phyloP scores from a whole-genome alignment of 1,140 invertebrate genomes.

The Anagrus nilaparvatae region DNA sequence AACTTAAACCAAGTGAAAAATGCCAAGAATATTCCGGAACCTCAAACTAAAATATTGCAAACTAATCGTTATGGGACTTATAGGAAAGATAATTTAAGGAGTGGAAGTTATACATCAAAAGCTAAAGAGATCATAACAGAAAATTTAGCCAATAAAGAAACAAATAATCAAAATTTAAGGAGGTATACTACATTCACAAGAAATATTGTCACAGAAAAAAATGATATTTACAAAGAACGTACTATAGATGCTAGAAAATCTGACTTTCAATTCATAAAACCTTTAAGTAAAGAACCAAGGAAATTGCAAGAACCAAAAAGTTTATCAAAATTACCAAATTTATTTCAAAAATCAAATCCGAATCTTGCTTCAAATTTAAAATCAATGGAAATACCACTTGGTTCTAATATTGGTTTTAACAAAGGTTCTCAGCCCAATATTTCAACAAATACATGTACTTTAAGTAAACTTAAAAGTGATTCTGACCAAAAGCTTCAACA shows the following conservation, averaged over 20 bases:
- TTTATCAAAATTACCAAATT: slow-evolving; percentile 32
- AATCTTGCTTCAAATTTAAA: slow-evolving; percentile 29
- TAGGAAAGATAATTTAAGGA: slow-evolving; percentile 17
- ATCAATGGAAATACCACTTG: slow-evolving; percentile 5
- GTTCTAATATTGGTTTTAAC: slow-evolving; percentile 22
- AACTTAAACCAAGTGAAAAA: too few species aligned
- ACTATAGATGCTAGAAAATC: background rate
- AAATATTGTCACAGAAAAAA: too few species aligned
- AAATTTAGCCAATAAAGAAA: too few species aligned
- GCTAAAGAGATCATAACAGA: too few species aligned
- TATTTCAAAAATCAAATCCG: slow-evolving; percentile 38
- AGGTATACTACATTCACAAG: too few species aligned
- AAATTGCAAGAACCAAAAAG: slow-evolving; percentile 20
- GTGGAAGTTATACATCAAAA: slow-evolving; percentile 5
- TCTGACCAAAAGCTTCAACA: slow-evolving; percentile 29
- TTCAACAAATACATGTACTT: slow-evolving; percentile 16
- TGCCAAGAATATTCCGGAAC: too few species aligned
- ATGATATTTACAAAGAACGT: too few species aligned
- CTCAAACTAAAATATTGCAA: too few species aligned
- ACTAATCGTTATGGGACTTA: slow-evolving; percentile 28
- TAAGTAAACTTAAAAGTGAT: slow-evolving; percentile 26
- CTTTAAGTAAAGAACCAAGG: slow-evolving; percentile 7
- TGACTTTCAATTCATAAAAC: slow-evolving; percentile 21
- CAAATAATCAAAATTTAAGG: too few species aligned
- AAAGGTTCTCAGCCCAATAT: slow-evolving; percentile 31